Base-by-base conservation (phyloP, 2,113 vertebrate genomes). In the Poecilia latipinna region DNA sequence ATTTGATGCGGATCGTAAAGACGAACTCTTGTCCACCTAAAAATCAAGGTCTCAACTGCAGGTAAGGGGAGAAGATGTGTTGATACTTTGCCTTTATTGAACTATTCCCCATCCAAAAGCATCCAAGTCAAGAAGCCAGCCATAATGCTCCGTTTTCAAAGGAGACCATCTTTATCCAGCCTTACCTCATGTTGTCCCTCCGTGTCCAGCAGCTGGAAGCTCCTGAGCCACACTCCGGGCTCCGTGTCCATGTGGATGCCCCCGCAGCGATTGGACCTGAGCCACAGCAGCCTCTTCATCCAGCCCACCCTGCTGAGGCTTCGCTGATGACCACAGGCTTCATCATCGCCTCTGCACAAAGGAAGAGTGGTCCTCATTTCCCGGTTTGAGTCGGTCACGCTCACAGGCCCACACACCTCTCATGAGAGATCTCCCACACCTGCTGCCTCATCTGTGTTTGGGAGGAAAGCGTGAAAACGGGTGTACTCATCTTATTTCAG, bases 181-280 rank as follows among this genome's bases (percentile, higher is more conserved):
- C 92, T 91, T 63, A 95, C 94, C 85, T 92, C 81, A 74, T 11
- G 39, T 22, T 71, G 72, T 24, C 82, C 74, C 8, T 92, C 90
- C 0, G 83, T 82, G 77, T 92, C 91, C 78, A 94, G 63, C 17
- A 79, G 28, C 71, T 93, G 91, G 85, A 94, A 95, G 85, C 92
- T 86, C 28, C 87, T 90, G n/a, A 95, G 92, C 90, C 92, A 93
- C 61, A 95, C 86, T 1, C 93, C 90, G 0, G 90, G 86, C 73
- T 92, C 86, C 1, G 71, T 84, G 82, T 94, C 85, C 54, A 32
- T 82, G 76, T 90, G 88, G 42, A 84, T 19, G 8, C 87, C 86
- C 77, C 69, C 76, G 1, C 78, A 65, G 24, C 70, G 82, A 61
- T 33, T 78, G 0, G 54, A 70, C 66, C 75, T 70, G 35, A 87